Evolutionary conservation across 1,140 invertebrate genomes (phyloP).

Genomic region (Eriocheir sinensis): DNA sequence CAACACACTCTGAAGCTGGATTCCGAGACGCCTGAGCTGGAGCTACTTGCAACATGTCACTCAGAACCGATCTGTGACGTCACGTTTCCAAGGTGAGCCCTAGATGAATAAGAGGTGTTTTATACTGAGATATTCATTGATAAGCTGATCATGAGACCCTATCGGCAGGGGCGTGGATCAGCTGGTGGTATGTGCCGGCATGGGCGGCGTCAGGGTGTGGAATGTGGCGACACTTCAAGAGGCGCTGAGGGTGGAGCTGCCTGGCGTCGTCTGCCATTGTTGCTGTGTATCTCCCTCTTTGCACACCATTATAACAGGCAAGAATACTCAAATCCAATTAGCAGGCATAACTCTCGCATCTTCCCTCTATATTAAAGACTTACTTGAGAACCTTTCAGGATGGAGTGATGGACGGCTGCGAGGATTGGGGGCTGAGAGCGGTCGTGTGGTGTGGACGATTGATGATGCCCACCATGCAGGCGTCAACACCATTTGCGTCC

Average conservation of each 20-base stretch:
- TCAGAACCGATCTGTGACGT: slow-evolving; percentile 68
- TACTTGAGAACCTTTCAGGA: slow-evolving; percentile 29
- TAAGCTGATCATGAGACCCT: not conserved
- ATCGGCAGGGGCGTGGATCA: slow-evolving; percentile 62
- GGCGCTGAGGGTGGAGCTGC: slow-evolving; percentile 65
- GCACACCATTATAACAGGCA: slow-evolving; percentile 66
- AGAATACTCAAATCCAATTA: not conserved
- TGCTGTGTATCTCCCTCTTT: slow-evolving; percentile 60
- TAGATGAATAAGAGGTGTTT: not conserved
- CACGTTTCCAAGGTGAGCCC: slow-evolving; percentile 64
- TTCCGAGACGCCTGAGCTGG: not conserved
- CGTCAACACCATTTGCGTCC: slow-evolving; percentile 49
- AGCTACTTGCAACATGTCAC: slow-evolving; percentile 63
- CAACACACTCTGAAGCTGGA: not conserved
- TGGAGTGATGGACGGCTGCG: slow-evolving; percentile 74
- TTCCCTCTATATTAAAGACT: not conserved
- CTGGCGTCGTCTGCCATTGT: slow-evolving; percentile 59
- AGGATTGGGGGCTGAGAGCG: slow-evolving; percentile 70
- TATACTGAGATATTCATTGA: not conserved
- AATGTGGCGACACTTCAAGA: slow-evolving; percentile 70
- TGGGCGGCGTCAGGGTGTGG: slow-evolving; percentile 69
- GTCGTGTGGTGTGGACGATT: slow-evolving; percentile 66
- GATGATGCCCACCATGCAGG: slow-evolving; percentile 70
- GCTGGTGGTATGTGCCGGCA: slow-evolving; percentile 69
- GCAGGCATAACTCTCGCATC: not conserved